Evolutionary conservation across 2,113 vertebrate species (phyloP).

Genomic region (Psittacula cyanocephala): DNA sequence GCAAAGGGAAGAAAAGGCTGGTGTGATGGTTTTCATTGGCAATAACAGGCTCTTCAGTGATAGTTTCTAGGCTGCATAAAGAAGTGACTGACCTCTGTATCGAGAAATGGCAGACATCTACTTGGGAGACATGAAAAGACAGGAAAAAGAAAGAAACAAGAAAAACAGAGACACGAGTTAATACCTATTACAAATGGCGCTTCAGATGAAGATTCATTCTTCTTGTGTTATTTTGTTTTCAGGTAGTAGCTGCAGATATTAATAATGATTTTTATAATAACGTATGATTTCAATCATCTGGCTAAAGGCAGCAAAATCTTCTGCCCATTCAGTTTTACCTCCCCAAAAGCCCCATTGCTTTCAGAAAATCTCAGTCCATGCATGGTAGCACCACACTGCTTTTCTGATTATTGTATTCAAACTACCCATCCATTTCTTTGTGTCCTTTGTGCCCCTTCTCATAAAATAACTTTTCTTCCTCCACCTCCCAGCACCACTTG

Average conservation of each 20-base stretch:
- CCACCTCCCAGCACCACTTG: not conserved
- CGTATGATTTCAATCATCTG: not conserved
- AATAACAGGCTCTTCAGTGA: conserved; percentile 77
- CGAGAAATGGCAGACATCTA: conserved; percentile 75
- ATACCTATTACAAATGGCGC: not conserved
- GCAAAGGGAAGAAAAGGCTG: conserved; percentile 25
- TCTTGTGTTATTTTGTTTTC: not conserved
- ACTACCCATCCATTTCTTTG: not conserved
- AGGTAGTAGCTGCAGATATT: not conserved
- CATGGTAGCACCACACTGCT: not conserved
- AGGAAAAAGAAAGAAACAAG: conserved; percentile 9
- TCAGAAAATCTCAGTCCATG: not conserved
- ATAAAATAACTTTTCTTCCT: not conserved
- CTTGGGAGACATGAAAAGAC: not conserved
- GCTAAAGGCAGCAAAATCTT: not conserved
- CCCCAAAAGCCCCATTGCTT: not conserved
- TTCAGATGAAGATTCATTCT: not conserved
- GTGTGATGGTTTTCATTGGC: conserved; percentile 54
- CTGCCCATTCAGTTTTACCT: not conserved
- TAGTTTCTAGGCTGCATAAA: conserved; percentile 81
- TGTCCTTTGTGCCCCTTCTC: not conserved
- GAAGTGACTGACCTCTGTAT: conserved; percentile 76
- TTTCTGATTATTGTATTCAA: not conserved
- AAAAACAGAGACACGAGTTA: not conserved
- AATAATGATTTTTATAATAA: not conserved